Conservation (phyloP, 2,888 invertebrate genomes). For the Homarus gammarus region DNA sequence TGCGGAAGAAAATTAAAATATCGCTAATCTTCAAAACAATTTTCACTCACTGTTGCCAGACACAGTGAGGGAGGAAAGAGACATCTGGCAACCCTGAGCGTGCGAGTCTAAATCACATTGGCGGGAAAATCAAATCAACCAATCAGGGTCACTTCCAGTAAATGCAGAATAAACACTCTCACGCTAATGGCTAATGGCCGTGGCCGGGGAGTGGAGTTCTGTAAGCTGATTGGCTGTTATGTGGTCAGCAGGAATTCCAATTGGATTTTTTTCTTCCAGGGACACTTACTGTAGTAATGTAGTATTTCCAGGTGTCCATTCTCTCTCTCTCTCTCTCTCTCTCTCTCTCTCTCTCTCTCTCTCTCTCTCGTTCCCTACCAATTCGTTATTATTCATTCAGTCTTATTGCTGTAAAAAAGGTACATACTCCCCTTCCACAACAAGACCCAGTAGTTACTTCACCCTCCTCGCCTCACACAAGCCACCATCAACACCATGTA, state of each 20-base stretch:
- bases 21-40: background rate
- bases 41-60: background rate
- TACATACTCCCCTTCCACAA: too few relatives aligned
- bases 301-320: background rate
- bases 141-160: conserved; percentile 5
- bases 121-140: background rate
- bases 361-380: too few relatives aligned
- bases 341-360: background rate
- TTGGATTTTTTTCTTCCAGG: too few relatives aligned
- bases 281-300: too few relatives aligned
- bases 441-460: too few relatives aligned
- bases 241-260: background rate
- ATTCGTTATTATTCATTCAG: too few relatives aligned
- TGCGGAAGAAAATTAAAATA: background rate
- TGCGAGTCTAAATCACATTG: background rate
- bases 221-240: background rate
- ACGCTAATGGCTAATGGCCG: background rate
- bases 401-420: too few relatives aligned
- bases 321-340: background rate
- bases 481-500: too few relatives aligned
- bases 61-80: background rate
- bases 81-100: background rate
- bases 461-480: too few relatives aligned
- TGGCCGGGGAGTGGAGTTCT: too few relatives aligned
- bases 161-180: conserved; percentile 12